These are phyloP conservation scores for Orchestes rusci DNA, from an alignment of 2,888 invertebrate species.

Conservation along the genomic window DNA sequence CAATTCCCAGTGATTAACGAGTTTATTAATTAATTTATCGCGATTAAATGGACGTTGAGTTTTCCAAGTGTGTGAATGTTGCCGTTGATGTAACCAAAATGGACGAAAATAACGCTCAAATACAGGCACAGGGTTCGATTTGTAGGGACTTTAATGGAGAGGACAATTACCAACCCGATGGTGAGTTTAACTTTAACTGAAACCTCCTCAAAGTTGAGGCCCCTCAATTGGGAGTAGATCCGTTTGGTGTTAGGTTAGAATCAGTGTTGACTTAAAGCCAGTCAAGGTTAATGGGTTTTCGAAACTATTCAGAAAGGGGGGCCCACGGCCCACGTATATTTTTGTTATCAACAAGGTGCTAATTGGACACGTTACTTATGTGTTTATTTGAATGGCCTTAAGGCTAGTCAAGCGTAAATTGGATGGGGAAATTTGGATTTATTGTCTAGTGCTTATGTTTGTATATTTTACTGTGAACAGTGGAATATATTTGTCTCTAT, in stretches of 20 bases:
- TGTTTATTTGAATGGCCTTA: no score
- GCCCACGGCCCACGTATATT: background rate
- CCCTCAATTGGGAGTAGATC: background rate
- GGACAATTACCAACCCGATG: constrained; percentile 37
- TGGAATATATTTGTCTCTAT: no score
- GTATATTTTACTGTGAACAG: no score
- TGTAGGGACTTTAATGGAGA: constrained; percentile 43
- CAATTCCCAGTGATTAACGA: no score
- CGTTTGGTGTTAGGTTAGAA: constrained; percentile 33
- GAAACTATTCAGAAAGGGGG: constrained; percentile 3
- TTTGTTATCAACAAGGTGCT: constrained; percentile 10
- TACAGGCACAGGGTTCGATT: constrained; percentile 41
- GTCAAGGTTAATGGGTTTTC: constrained; percentile 31
- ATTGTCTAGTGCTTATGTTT: no score
- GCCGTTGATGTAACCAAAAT: constrained; percentile 44
- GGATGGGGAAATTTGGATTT: no score
- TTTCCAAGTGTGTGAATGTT: no score
- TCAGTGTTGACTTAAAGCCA: constrained; percentile 31
- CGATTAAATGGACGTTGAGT: no score
- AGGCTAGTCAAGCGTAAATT: no score
- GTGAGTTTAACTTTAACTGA: constrained; percentile 38
- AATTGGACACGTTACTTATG: constrained; percentile 9
- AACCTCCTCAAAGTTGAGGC: background rate
- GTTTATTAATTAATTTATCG: no score
- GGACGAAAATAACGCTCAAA: constrained; percentile 43